A percentile compares a stretch with the other conserved stretches of the same genome.
Evolutionary conservation across 53 echinoderm and acorn worm species (phyloP).

Genomic region (Antedon mediterranea): DNA sequence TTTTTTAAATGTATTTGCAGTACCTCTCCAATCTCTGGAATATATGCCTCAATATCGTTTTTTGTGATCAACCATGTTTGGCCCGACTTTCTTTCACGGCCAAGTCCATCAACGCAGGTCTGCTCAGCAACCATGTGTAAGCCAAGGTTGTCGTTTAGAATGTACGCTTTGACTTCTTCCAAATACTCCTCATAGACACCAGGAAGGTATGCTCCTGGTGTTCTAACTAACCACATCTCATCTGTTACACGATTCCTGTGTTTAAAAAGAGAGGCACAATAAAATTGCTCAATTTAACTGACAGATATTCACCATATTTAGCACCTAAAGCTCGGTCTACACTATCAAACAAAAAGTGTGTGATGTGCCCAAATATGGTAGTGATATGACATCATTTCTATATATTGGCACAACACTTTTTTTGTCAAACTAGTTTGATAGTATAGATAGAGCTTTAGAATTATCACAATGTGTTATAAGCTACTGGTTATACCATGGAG

Average conservation of each 20-base stretch:
- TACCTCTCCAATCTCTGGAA: constrained; percentile 92
- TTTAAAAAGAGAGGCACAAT: neutral
- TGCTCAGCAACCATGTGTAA: constrained; percentile 59
- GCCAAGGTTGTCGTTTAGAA: constrained; percentile 35
- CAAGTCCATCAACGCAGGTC: constrained; percentile 52
- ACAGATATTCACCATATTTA: neutral
- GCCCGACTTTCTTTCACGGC: constrained; percentile 41
- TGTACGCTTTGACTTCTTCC: constrained; percentile 35
- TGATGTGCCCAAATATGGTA: too few relatives aligned
- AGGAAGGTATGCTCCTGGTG: constrained; percentile 73
- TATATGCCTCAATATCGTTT: constrained; percentile 59
- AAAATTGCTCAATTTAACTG: neutral
- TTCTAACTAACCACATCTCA: constrained; percentile 72
- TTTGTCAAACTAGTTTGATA: too few relatives aligned
- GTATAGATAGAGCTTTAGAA: too few relatives aligned
- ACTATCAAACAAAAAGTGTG: too few relatives aligned
- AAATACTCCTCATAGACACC: constrained; percentile 84
- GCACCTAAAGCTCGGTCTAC: neutral
- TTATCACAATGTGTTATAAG: too few relatives aligned
- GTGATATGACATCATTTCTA: too few relatives aligned
- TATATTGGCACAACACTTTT: too few relatives aligned
- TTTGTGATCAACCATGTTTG: constrained; percentile 80
- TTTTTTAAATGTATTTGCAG: neutral
- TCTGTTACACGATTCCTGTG: constrained; percentile 38
- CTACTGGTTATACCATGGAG: too few relatives aligned